Base-by-base conservation (phyloP, 1,140 invertebrate species). In the Tetramorium parvispinum region DNA sequence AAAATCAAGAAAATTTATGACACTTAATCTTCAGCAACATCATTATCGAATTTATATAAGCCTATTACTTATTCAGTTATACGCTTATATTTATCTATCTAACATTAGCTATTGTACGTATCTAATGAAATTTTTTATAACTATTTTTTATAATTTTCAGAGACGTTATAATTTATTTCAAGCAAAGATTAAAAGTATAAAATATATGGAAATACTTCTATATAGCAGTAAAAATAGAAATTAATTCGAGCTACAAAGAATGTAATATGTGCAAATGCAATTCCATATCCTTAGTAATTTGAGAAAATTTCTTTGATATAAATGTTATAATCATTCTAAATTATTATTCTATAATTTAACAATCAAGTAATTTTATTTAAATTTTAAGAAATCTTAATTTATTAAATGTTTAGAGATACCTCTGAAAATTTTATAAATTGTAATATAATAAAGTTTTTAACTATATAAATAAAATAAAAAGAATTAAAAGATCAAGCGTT, bases 1-100 rank as follows among this genome's bases (percentile, higher is more conserved):
- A 81, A 66, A 55, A 76, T 77, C 55, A 53, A 46, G 49, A 32
- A 81, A 88, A 43, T 79, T 86, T 85, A 88, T 70, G n/a, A 75
- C 18, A 75, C 32, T 65, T 55, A 65, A 81, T 88, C 43, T 37
- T 88, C 66, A 88, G 59, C 57, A 86, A 75, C 51, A 81, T 79
- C 51, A 81, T 73, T 78, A 81, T 71, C 13, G 7, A 71, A 43
- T 70, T 66, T 71, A 73, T 82, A 16, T 83, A 46, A 43, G n/a
- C n/a, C 24, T 57, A 61, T 81, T 77, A 75, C 6, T 11, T 68
- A 4, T 73, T 83, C 21, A 53, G 73, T 79, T 86, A 75, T 86
- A 53, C 7, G 24, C 27, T 77, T 51, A 57, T 79, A 77, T 70
- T 77, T 49, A 75, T 59, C 55, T 68, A 76, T 71, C 46, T 53